Percentiles rank a stretch among this genome's conserved stretches.
These are phyloP conservation scores for Pocillopora verrucosa DNA, from an alignment of 64 coral and sea anemone species.

Conservation along the genomic window DNA sequence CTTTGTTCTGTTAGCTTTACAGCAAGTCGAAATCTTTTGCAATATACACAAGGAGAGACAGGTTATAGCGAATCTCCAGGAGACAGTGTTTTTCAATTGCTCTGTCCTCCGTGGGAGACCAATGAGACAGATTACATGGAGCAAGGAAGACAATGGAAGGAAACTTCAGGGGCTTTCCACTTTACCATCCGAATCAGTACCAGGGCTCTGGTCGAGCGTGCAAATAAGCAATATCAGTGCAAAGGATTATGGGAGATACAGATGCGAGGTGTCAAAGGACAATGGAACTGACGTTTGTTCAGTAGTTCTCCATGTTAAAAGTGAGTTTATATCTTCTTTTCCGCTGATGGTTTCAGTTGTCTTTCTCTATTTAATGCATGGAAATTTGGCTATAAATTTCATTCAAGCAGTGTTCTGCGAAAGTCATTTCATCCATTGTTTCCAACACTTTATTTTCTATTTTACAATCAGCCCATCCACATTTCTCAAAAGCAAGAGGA, in stretches of 20 bases:
- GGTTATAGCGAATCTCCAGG: background rate
- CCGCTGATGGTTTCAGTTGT: no score
- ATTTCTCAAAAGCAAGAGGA: background rate
- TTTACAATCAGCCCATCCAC: background rate
- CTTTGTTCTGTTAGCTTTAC: background rate
- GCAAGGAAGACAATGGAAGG: background rate
- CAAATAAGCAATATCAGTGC: background rate
- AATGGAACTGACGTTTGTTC: background rate
- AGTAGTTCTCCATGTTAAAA: constrained; percentile 4
- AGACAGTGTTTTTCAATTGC: constrained; percentile 6
- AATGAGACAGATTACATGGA: background rate
- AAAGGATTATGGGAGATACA: constrained; percentile 7
- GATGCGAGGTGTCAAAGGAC: background rate
- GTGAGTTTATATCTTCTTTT: background rate
- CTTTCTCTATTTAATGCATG: background rate
- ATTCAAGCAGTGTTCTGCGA: no score
- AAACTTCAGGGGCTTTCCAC: background rate
- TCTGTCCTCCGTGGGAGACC: background rate
- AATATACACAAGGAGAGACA: constrained; percentile 11
- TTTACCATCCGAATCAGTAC: background rate
- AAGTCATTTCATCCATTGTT: background rate
- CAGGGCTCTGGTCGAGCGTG: constrained; percentile 4
- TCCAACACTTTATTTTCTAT: background rate
- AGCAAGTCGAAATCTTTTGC: background rate
- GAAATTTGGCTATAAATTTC: no score